phyloP scores from a whole-genome alignment of 2,797 vertebrate genomes.

The Tragopan temminckii region DNA sequence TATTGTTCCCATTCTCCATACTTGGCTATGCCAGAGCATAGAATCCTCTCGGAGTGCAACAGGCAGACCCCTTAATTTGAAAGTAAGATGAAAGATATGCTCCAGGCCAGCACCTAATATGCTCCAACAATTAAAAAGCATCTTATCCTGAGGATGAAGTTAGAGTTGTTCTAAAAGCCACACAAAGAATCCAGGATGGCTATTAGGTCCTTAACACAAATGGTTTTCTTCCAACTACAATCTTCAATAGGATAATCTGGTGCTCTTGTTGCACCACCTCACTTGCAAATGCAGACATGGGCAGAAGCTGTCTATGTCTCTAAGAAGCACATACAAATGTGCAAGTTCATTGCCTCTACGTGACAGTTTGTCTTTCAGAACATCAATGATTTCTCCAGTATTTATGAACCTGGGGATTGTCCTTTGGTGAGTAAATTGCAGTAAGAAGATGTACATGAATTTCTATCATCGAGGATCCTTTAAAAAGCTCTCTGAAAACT shows the following conservation, averaged over 20 bases:
- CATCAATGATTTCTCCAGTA: background rate
- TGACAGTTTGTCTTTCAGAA: background rate
- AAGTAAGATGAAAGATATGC: background rate
- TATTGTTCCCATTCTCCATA: background rate
- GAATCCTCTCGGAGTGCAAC: background rate
- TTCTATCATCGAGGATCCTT: background rate
- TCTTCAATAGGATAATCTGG: background rate
- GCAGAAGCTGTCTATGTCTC: background rate
- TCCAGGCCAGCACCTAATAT: background rate
- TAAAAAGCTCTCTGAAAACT: background rate
- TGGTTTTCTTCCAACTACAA: background rate
- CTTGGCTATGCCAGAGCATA: background rate
- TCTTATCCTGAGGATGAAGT: background rate
- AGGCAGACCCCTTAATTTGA: background rate
- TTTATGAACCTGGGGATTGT: background rate
- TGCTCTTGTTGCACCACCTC: background rate
- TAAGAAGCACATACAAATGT: background rate
- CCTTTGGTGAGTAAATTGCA: conserved; percentile 9
- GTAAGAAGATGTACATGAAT: conserved; percentile 15
- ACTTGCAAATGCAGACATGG: background rate
- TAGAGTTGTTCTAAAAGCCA: background rate
- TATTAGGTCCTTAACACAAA: background rate
- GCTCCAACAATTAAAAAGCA: background rate
- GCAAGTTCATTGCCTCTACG: background rate
- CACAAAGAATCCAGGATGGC: accelerated